Conservation (phyloP, 35 echinoderm and acorn worm genomes). For the Apostichopus parvimensis region DNA sequence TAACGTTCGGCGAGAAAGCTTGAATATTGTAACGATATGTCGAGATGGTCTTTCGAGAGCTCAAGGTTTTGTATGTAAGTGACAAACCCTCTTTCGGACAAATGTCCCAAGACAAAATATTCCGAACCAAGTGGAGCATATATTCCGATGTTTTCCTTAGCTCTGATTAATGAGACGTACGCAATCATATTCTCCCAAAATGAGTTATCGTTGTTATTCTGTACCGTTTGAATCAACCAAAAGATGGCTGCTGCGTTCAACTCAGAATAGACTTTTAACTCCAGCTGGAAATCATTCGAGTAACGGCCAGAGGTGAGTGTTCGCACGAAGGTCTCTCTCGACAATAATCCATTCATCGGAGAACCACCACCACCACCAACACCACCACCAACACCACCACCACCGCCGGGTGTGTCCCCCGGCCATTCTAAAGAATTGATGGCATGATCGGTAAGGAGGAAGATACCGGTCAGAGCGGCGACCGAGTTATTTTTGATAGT, state of each 20-base stretch:
- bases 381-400: too few species aligned
- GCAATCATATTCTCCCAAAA: slow-evolving; percentile 65
- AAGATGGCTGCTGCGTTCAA: slow-evolving; percentile 49
- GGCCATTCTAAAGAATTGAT: slow-evolving; percentile 45
- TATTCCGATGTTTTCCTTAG: slow-evolving; percentile 63
- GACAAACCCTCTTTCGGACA: slow-evolving; percentile 27
- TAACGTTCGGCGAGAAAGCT: neutral
- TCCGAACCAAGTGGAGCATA: slow-evolving; percentile 58
- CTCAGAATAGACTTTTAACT: slow-evolving; percentile 43
- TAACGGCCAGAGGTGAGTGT: neutral
- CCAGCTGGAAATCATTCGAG: slow-evolving; percentile 2
- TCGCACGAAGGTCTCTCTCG: neutral
- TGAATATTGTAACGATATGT: slow-evolving; percentile 37
- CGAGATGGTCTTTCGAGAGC: slow-evolving; percentile 47
- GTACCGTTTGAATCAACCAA: slow-evolving; percentile 53
- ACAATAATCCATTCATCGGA: neutral
- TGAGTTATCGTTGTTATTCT: slow-evolving; percentile 39
- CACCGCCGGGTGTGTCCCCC: neutral
- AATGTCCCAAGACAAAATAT: slow-evolving; percentile 31
- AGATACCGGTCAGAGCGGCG: slow-evolving; percentile 34
- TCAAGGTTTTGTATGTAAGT: slow-evolving; percentile 44
- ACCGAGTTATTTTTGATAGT: slow-evolving; percentile 7
- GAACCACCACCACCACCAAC: too few species aligned
- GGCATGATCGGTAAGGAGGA: slow-evolving; percentile 43
- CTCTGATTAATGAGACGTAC: slow-evolving; percentile 51